Evolutionary conservation across 2,888 invertebrate genomes (phyloP), one percentile per base, ranked within the genome.

Genomic region (Tetramorium bicarinatum): DNA sequence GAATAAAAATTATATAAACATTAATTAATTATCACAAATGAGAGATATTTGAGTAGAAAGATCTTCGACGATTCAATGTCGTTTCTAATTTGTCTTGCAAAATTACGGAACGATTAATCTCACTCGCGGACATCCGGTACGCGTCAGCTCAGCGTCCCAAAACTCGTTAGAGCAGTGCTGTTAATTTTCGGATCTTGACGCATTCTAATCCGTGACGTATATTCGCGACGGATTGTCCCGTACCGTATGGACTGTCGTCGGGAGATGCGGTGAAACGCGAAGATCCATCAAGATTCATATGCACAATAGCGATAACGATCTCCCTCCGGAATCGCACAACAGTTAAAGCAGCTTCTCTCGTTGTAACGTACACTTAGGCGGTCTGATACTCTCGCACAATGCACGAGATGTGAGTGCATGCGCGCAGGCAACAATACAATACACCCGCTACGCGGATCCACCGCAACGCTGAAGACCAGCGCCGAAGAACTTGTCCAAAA

Each of bases 241-340:
- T 49, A 21, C 34, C 29, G 7, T 59, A 29, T 15, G 21, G 13
- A 64, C 64, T 66, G 41, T 66, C 64, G 64, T 15, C 15, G 66
- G 44, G 9, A 66, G 66, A 29, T 52, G 61, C 34, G 64, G 25
- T 21, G 62, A 75, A 54, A 77, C 62, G 47, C 21, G 47, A n/a
- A 38, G 49, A 54, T 77, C 72, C 77, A 83, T 85, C 85, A 82
- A 77, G 84, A 74, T 77, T 74, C 77, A 71, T 77, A 64, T 83
- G 62, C 85, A 82, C 81, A 61, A 72, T 79, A 80, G 80, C 80
- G 85, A 83, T 90, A 89, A 89, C 86, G 84, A 69, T 86, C 85
- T 81, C 76, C 15, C 56, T 67, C 3, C 21, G 74, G 88, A 85
- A 77, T 86, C 75, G 84, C 62, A 79, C 67, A 85, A 89, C 91